Percentiles rank a stretch among this genome's conserved stretches.
Evolutionary conservation across 2,113 vertebrate genomes (phyloP).

Genomic region (Terrapene triunguis): DNA sequence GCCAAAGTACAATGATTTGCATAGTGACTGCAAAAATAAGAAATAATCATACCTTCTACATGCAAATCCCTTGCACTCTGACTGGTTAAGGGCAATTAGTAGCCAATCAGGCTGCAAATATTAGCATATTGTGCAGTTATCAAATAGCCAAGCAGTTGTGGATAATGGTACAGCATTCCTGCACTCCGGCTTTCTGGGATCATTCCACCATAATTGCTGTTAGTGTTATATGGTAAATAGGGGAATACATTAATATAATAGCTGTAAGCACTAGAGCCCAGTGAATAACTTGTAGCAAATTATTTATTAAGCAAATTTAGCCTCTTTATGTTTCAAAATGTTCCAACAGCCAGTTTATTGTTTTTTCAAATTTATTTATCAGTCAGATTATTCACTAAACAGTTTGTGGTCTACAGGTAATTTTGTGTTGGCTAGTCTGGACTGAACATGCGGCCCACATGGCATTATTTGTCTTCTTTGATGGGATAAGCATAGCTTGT

Average conservation of each 20-base stretch:
- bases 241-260: conserved; percentile 58
- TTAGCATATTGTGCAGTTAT: not conserved
- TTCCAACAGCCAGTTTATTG: conserved; percentile 42
- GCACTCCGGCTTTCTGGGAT: not conserved
- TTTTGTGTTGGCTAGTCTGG: not conserved
- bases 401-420: conserved; percentile 27
- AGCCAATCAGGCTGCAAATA: not conserved
- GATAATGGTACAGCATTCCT: not conserved
- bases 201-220: conserved; percentile 34
- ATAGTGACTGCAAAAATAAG: not conserved
- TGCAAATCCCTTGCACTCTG: not conserved
- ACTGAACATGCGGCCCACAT: not conserved
- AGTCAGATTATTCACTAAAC: conserved; percentile 36
- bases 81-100: not conserved
- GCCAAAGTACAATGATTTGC: not conserved
- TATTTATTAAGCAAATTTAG: conserved; percentile 65
- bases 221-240: conserved; percentile 55
- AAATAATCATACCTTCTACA: not conserved
- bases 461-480: not conserved
- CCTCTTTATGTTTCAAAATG: conserved; percentile 21
- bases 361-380: conserved; percentile 43
- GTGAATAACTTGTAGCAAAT: conserved; percentile 67
- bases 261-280: not conserved
- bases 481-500: not conserved
- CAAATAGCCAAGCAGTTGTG: not conserved